Conservation (phyloP, 2,797 vertebrate genomes). For the Xerus rutilus region DNA sequence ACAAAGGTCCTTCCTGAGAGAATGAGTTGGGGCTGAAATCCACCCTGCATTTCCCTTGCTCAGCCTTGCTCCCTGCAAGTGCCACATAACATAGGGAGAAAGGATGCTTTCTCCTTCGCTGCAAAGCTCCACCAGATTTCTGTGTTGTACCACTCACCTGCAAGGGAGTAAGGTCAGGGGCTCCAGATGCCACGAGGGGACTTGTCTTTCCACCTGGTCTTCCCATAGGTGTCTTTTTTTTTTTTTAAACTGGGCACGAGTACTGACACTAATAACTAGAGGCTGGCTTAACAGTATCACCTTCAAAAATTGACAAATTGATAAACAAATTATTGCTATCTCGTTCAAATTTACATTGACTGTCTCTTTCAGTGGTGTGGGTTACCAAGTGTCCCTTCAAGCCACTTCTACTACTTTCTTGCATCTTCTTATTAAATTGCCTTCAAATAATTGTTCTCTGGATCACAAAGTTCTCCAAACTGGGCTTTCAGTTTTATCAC, state of each 20-base stretch:
- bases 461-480: background rate
- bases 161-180: accelerated
- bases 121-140: background rate
- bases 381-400: background rate
- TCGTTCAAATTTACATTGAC: background rate
- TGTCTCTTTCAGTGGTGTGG: background rate
- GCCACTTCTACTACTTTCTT: background rate
- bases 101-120: background rate
- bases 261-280: background rate
- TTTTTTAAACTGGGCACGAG: background rate
- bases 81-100: background rate
- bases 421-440: background rate
- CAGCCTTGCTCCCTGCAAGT: background rate
- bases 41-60: background rate
- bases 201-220: background rate
- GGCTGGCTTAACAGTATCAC: background rate
- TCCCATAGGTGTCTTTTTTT: background rate
- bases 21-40: background rate
- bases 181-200: background rate
- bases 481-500: slow-evolving; percentile 5
- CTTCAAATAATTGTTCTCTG: slow-evolving; percentile 32
- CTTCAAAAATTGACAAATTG: background rate
- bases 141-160: background rate
- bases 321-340: background rate
- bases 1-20: background rate